Evolutionary conservation across 2,888 invertebrate genomes (phyloP).

Genomic region (Nomada goodeniana): DNA sequence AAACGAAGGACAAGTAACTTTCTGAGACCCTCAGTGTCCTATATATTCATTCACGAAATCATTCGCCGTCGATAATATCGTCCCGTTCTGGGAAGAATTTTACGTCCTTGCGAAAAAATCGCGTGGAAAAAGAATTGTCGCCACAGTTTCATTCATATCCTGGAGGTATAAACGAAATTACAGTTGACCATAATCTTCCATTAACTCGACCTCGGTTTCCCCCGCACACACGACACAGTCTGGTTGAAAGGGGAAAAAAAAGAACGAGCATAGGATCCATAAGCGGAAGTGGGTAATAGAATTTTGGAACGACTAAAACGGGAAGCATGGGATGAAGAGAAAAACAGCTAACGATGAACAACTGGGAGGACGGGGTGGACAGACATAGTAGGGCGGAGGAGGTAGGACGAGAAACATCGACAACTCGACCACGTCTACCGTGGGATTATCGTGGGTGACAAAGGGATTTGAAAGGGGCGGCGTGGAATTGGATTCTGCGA

Average conservation of each 20-base stretch:
- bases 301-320: conserved; percentile 56
- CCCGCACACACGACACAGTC: neutral
- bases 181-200: conserved; percentile 51
- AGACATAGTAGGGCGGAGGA: conserved; percentile 6
- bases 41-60: neutral
- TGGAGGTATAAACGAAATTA: conserved; percentile 50
- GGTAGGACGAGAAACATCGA: conserved; percentile 46
- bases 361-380: neutral
- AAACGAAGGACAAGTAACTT: neutral
- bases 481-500: conserved; percentile 65
- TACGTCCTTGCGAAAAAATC: conserved; percentile 21
- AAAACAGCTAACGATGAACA: conserved; percentile 22
- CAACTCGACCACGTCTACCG: conserved; percentile 66
- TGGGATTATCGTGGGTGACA: conserved; percentile 69
- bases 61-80: no score
- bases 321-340: conserved; percentile 15
- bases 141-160: conserved; percentile 30
- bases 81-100: neutral
- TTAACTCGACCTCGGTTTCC: conserved; percentile 43
- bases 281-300: conserved; percentile 62
- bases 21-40: neutral
- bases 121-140: conserved; percentile 8
- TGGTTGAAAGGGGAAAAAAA: neutral
- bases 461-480: conserved; percentile 70
- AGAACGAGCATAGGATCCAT: conserved; percentile 48